Percentiles rank a stretch among this genome's conserved stretches.
phyloP scores from a whole-genome alignment of 2,888 invertebrate species.

The Troglohyphantes excavatus region DNA sequence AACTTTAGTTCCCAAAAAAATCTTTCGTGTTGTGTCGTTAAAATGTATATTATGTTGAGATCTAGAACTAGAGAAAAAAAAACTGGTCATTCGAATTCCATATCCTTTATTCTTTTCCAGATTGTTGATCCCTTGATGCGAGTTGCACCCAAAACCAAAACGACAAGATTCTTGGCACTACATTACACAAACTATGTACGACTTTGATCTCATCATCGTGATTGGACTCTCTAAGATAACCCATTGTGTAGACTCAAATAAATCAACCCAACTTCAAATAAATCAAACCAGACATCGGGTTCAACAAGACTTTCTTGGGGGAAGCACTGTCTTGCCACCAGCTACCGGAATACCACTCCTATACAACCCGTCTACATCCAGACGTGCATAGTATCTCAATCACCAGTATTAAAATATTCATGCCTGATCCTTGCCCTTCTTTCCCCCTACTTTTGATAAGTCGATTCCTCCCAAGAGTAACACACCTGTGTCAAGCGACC shows the following conservation, averaged over 20 bases:
- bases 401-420: slow-evolving; percentile 31
- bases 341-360: slow-evolving; percentile 48
- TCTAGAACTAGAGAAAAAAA: too few species aligned
- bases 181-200: too few species aligned
- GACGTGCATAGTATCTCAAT: neutral
- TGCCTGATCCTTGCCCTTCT: slow-evolving; percentile 1
- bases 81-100: too few species aligned
- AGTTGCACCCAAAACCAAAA: too few species aligned
- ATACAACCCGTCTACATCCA: neutral
- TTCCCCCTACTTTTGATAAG: slow-evolving; percentile 1
- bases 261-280: neutral
- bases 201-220: neutral
- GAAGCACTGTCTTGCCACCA: slow-evolving; percentile 10
- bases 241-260: slow-evolving; percentile 4
- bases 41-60: too few species aligned
- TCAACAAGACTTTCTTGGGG: neutral
- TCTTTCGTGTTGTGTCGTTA: too few species aligned
- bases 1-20: too few species aligned
- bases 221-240: neutral
- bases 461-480: slow-evolving; percentile 23
- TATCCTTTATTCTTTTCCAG: too few species aligned
- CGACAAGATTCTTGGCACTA: too few species aligned
- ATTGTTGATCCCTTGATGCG: too few species aligned
- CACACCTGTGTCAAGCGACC: slow-evolving; percentile 25
- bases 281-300: neutral